A percentile compares a stretch with the other conserved stretches of the same genome.
Evolutionary conservation across 2,888 invertebrate genomes (phyloP).

Genomic region (Girardia tigrina): DNA sequence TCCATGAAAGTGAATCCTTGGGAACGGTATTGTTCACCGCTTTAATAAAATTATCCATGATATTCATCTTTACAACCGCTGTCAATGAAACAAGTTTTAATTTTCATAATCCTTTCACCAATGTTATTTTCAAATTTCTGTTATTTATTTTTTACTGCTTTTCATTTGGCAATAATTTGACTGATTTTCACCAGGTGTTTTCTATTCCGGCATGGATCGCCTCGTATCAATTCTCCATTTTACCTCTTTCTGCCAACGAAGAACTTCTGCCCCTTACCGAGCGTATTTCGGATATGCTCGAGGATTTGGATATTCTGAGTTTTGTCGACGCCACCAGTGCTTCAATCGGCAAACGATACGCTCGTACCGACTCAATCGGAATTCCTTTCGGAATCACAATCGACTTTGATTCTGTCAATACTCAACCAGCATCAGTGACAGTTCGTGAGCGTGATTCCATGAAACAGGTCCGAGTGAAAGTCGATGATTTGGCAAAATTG

Average conservation of each 20-base stretch:
- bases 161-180: background rate
- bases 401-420: conserved; percentile 83
- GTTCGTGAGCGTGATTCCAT: conserved; percentile 83
- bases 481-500: background rate
- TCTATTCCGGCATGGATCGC: conserved; percentile 77
- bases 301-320: conserved; percentile 51
- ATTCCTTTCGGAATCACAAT: conserved; percentile 94
- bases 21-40: no score
- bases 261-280: conserved; percentile 77
- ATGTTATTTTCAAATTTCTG: conserved; percentile 33
- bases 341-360: conserved; percentile 87
- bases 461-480: conserved; percentile 58
- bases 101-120: conserved; percentile 25
- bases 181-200: conserved; percentile 58
- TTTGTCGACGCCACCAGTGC: conserved; percentile 64
- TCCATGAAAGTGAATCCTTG: no score
- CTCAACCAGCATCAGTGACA: conserved; percentile 70
- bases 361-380: conserved; percentile 79
- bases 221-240: conserved; percentile 85
- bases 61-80: no score
- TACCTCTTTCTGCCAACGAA: conserved; percentile 76
- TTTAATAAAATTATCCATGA: no score
- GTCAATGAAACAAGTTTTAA: no score
- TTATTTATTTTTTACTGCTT: conserved; percentile 21
- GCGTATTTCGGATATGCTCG: background rate